These are phyloP conservation scores for Percopsis omiscomaycus DNA, from an alignment of 2,797 vertebrate genomes.

Conservation along the genomic window DNA sequence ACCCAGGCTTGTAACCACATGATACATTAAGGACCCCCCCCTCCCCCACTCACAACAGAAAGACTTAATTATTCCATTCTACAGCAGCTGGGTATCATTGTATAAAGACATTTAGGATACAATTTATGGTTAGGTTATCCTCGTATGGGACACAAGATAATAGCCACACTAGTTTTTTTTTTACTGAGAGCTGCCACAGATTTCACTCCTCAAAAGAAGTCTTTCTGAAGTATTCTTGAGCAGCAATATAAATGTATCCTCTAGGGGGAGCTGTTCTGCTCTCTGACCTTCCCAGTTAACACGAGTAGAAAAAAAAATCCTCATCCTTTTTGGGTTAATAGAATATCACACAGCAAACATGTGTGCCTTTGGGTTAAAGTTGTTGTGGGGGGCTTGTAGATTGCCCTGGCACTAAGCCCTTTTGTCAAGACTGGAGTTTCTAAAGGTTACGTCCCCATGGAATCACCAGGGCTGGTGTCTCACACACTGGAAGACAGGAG, in stretches of 20 bases:
- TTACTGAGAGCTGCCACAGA: no score
- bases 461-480: slow-evolving; percentile 19
- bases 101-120: no score
- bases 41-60: no score
- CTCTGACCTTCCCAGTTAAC: slow-evolving; percentile 8
- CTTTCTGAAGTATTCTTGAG: neutral
- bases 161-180: no score
- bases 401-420: slow-evolving; percentile 32
- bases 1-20: no score
- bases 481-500: slow-evolving; percentile 39
- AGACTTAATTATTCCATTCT: no score
- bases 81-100: no score
- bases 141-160: no score
- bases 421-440: slow-evolving; percentile 49
- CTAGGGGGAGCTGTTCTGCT: neutral
- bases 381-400: no score
- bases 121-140: no score
- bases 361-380: slow-evolving; percentile 17
- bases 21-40: no score
- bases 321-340: neutral
- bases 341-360: slow-evolving; percentile 2
- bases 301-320: slow-evolving; percentile 13
- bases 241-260: slow-evolving; percentile 5
- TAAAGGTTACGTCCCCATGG: slow-evolving; percentile 52
- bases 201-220: no score